A percentile compares a stretch with the other conserved stretches of the same genome.
Conservation (phyloP, 2,888 invertebrate genomes). For the Mechanitis messenoides region DNA sequence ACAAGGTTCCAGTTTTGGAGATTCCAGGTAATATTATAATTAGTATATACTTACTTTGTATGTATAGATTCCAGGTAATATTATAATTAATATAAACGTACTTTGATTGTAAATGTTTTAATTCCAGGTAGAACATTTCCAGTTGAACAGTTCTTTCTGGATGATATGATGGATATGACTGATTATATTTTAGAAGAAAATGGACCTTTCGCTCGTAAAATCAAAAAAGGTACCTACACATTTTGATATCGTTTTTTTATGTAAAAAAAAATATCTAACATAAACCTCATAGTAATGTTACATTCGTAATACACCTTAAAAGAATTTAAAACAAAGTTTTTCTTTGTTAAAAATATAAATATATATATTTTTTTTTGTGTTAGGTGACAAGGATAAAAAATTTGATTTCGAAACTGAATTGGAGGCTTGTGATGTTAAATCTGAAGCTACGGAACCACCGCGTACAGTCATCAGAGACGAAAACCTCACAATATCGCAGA, state of each 20-base stretch:
- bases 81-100: not conserved
- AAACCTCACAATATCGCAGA: constrained; percentile 80
- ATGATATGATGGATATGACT: constrained; percentile 84
- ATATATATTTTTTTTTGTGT: constrained; percentile 11
- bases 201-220: constrained; percentile 78
- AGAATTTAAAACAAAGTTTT: not conserved
- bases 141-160: constrained; percentile 87
- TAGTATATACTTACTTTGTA: too few species aligned
- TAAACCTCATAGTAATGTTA: not conserved
- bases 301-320: not conserved
- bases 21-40: constrained; percentile 79
- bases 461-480: constrained; percentile 82
- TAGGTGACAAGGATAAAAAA: constrained; percentile 66
- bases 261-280: not conserved
- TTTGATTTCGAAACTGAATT: constrained; percentile 78
- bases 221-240: constrained; percentile 72
- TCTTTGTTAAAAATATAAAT: constrained; percentile 5
- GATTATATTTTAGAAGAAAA: constrained; percentile 70
- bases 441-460: constrained; percentile 73
- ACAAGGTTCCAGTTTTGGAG: constrained; percentile 84
- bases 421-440: constrained; percentile 78
- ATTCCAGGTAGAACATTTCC: constrained; percentile 84
- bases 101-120: constrained; percentile 18
- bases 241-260: not conserved
- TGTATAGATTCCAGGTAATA: too few species aligned